Evolutionary conservation across 2,888 invertebrate genomes (phyloP), one percentile per base, ranked within the genome.

Genomic region (Didymodactylos carnosus): DNA sequence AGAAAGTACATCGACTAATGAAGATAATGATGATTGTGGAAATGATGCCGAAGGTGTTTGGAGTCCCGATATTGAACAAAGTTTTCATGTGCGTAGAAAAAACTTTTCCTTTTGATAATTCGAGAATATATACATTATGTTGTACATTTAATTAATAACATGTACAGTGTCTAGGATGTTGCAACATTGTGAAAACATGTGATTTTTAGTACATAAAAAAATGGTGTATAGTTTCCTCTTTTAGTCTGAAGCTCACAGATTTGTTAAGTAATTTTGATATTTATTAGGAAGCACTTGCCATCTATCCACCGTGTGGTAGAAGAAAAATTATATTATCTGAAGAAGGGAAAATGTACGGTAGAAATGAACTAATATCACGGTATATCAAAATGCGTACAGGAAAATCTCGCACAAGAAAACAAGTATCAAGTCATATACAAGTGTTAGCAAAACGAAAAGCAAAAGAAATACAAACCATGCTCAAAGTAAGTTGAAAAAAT

Each of bases 261-360:
- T 35, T 13, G n/a, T 62, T 7, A 35, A 62, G 23, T 51, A 23
- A 51, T 62, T 35, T n/a, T n/a, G n/a, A n/a, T n/a, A n/a, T n/a
- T n/a, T n/a, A n/a, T n/a, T 62, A 97, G 86, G 98, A 98, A 87
- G 98, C 98, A 78, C 88, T 99, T 84, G 94, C 95, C 81, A 97
- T 98, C 84, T 98, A 98, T 87, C 98, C 98, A 77, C 98, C 98
- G 77, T 98, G 98, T 86, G 98, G 98, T 78, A 87, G 98, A 81
- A 88, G 98, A 85, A 99, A 99, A 88, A 99, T 99, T 84, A 98
- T 99, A 81, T 89, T 98, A 81, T 94, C 94, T 80, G 98, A 98
- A 85, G 98, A 99, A 87, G 98, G 98, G 84, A 98, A 98, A 89
- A 99, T 99, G 98, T 98, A 97, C 88, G 98, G 97, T 98, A 90